These are phyloP conservation scores for Cremastinae sp. DNA, from an alignment of 2,888 invertebrate genomes.

Conservation along the genomic window DNA sequence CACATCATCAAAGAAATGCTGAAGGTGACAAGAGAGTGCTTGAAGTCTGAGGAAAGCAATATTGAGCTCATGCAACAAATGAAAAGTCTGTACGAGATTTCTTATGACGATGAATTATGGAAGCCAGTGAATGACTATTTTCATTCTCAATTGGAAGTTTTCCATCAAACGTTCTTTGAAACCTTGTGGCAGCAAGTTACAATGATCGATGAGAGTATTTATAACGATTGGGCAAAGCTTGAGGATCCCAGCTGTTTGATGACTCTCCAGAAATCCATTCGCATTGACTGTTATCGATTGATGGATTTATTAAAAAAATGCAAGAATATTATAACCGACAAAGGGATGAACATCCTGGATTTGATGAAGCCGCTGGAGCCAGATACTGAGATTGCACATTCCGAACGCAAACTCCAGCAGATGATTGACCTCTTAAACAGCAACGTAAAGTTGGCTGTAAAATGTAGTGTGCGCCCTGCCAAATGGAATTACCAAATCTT, in stretches of 20 bases:
- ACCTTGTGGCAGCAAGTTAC: conserved; percentile 71
- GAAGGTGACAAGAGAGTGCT: conserved; percentile 63
- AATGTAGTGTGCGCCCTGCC: conserved; percentile 68
- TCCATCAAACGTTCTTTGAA: conserved; percentile 67
- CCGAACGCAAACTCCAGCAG: conserved; percentile 67
- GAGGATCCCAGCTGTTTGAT: conserved; percentile 69
- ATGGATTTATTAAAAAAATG: conserved; percentile 64
- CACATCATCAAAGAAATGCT: conserved; percentile 69
- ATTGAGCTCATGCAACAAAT: conserved; percentile 26
- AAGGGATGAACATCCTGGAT: conserved; percentile 68
- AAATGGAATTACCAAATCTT: conserved; percentile 71
- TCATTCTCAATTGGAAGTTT: conserved; percentile 48
- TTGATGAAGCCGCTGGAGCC: conserved; percentile 72
- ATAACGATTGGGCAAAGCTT: conserved; percentile 73
- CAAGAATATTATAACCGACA: conserved; percentile 62
- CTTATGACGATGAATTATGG: conserved; percentile 67
- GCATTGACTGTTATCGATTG: conserved; percentile 71
- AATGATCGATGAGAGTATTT: conserved; percentile 71
- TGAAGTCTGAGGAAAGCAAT: conserved; percentile 49
- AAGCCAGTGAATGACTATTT: conserved; percentile 60
- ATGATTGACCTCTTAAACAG: conserved; percentile 65
- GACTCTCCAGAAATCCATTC: conserved; percentile 73
- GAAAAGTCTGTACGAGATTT: conserved; percentile 69
- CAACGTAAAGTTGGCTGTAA: conserved; percentile 60
- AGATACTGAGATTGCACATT: conserved; percentile 29